Conservation (phyloP, 2,888 invertebrate genomes). For the Ennomos quercinarius region DNA sequence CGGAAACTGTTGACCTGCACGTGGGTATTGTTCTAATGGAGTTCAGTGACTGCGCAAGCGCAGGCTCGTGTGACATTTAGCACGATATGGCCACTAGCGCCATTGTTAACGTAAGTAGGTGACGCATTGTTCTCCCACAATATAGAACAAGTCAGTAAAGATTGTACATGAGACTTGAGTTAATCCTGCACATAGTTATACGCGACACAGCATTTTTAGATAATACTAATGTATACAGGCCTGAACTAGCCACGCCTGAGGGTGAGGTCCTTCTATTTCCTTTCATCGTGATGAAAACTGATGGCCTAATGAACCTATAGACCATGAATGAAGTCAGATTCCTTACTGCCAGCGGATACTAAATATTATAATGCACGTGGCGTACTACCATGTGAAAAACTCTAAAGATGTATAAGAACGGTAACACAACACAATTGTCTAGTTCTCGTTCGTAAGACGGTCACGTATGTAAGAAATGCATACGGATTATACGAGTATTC, state of each 20-base stretch:
- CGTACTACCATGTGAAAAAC: slow-evolving; percentile 8
- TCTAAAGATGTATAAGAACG: slow-evolving; percentile 8
- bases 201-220: no score
- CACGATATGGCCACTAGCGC: slow-evolving; percentile 61
- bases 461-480: slow-evolving; percentile 26
- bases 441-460: slow-evolving; percentile 27
- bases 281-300: no score
- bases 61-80: slow-evolving; percentile 64
- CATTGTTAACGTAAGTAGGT: slow-evolving; percentile 61
- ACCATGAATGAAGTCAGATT: no score
- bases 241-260: no score
- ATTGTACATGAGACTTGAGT: slow-evolving; percentile 8
- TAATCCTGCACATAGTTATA: no score
- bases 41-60: slow-evolving; percentile 72
- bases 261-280: no score
- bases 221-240: no score
- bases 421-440: slow-evolving; percentile 29
- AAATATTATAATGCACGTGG: background rate
- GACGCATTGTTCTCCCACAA: slow-evolving; percentile 51
- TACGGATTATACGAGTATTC: slow-evolving; percentile 12
- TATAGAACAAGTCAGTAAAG: slow-evolving; percentile 22
- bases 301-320: no score
- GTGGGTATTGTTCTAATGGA: slow-evolving; percentile 68
- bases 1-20: slow-evolving; percentile 68
- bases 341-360: no score